Percentiles rank a stretch among this genome's conserved stretches.
phyloP scores from a whole-genome alignment of 2,113 vertebrate genomes.

The Limanda limanda region DNA sequence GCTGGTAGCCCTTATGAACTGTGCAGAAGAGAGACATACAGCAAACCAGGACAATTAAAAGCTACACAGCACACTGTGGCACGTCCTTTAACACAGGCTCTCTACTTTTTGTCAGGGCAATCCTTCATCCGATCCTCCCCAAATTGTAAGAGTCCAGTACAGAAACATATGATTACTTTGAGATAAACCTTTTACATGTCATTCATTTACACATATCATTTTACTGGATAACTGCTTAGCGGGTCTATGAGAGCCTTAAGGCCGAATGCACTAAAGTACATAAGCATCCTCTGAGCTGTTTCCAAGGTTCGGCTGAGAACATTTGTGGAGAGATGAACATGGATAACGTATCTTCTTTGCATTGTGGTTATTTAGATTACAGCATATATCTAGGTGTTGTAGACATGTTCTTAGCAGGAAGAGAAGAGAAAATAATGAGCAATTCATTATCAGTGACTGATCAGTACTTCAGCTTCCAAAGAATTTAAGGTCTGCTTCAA shows the following conservation, averaged over 20 bases:
- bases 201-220: neutral
- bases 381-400: neutral
- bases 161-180: neutral
- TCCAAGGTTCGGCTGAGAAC: neutral
- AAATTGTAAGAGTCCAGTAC: neutral
- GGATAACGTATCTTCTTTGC: too few relatives aligned
- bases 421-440: neutral
- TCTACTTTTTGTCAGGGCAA: neutral
- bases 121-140: constrained; percentile 5
- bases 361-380: neutral
- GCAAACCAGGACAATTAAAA: neutral
- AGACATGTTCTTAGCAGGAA: neutral
- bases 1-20: constrained; percentile 95
- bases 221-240: neutral
- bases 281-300: neutral
- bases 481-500: neutral
- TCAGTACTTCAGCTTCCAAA: neutral
- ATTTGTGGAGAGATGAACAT: neutral
- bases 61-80: neutral
- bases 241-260: neutral
- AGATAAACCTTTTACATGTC: neutral
- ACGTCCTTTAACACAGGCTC: neutral
- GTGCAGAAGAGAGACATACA: constrained; percentile 21
- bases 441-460: neutral
- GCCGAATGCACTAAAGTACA: neutral